Evolutionary conservation across 2,797 vertebrate genomes (phyloP).

Genomic region (Synaphobranchus kaupii): DNA sequence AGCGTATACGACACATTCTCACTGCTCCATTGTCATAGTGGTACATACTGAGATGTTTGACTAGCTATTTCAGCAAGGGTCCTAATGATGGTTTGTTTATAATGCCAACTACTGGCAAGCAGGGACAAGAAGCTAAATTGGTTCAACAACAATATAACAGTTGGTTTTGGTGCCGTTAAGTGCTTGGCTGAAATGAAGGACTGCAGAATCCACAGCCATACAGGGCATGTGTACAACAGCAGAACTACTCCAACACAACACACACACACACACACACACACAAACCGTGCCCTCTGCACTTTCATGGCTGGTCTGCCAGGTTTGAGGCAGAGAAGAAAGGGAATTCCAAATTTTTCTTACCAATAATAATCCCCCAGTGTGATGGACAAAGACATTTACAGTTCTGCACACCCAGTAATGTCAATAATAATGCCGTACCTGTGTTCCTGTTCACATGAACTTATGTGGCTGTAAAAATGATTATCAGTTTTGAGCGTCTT

Average conservation of each 20-base stretch:
- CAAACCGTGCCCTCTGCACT: not conserved
- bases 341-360: no score
- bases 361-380: not conserved
- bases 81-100: not conserved
- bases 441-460: not conserved
- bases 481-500: not conserved
- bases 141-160: not conserved
- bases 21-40: not conserved
- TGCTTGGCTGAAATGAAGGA: not conserved
- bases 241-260: not conserved
- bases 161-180: not conserved
- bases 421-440: not conserved
- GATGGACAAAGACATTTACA: not conserved
- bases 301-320: not conserved
- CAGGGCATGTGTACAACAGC: not conserved
- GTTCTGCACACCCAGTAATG: not conserved
- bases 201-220: not conserved
- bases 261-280: no score
- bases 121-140: not conserved
- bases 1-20: not conserved
- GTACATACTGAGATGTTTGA: not conserved
- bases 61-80: not conserved
- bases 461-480: not conserved
- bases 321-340: not conserved
- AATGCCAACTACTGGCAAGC: not conserved